A percentile compares a stretch with the other conserved stretches of the same genome.
These are phyloP conservation scores for Arctia plantaginis DNA, from an alignment of 2,888 invertebrate genomes.

Conservation along the genomic window DNA sequence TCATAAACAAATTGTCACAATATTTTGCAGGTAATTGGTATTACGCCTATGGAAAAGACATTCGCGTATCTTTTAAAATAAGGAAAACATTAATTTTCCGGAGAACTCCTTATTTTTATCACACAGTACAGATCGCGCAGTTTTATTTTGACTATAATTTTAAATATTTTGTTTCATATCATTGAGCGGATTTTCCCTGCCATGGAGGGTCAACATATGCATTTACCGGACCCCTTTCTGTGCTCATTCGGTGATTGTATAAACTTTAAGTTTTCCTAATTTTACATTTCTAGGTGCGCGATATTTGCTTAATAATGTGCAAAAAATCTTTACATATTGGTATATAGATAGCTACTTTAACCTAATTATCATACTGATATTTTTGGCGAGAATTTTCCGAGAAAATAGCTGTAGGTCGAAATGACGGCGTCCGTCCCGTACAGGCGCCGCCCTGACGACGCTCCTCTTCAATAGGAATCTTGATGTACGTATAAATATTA, in stretches of 20 bases:
- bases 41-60: neutral
- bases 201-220: too few relatives aligned
- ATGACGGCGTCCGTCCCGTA: conserved; percentile 71
- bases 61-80: neutral
- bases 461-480: conserved; percentile 64
- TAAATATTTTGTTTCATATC: too few relatives aligned
- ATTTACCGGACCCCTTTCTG: neutral
- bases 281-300: neutral
- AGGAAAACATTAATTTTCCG: neutral
- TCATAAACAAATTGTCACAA: neutral
- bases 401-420: conserved; percentile 59
- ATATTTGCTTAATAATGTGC: neutral
- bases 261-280: neutral
- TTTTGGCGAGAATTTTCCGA: conserved; percentile 37
- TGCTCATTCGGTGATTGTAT: neutral
- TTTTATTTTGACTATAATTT: too few relatives aligned
- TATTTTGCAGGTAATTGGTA: neutral
- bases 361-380: conserved; percentile 45
- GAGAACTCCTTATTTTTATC: neutral
- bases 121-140: neutral
- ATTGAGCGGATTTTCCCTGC: too few relatives aligned
- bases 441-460: conserved; percentile 63
- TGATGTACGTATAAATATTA: conserved; percentile 42
- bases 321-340: neutral
- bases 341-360: conserved; percentile 26